phyloP scores from a whole-genome alignment of 1,140 invertebrate species.

The Branchinecta lynchi region DNA sequence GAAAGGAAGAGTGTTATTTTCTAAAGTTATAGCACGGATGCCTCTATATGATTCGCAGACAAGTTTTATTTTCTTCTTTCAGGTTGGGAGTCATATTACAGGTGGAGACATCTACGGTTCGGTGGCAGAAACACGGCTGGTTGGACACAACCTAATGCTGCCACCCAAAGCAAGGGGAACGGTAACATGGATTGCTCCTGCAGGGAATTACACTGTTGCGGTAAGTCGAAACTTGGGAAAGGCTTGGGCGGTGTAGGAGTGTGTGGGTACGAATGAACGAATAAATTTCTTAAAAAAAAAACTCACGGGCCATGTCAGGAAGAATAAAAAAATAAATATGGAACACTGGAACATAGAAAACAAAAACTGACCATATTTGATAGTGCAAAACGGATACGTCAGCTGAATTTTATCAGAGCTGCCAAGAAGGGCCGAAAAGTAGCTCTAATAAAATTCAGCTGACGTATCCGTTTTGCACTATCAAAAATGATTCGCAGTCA shows the following conservation, averaged over 20 bases:
- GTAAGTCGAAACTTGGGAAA: conserved; percentile 39
- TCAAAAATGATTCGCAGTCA: too few relatives aligned
- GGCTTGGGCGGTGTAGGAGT: neutral
- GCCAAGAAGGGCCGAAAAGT: too few relatives aligned
- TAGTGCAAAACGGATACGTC: too few relatives aligned
- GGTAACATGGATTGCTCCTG: conserved; percentile 83
- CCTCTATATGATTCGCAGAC: neutral
- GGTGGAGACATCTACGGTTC: conserved; percentile 93
- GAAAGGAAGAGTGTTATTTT: too few relatives aligned
- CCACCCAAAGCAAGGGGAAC: conserved; percentile 89
- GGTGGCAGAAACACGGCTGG: conserved; percentile 91
- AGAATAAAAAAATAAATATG: neutral
- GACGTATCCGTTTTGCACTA: too few relatives aligned
- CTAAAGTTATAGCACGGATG: too few relatives aligned
- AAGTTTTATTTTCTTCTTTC: conserved; percentile 22
- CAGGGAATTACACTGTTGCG: conserved; percentile 84
- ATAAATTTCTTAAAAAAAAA: neutral
- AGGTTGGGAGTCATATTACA: conserved; percentile 87
- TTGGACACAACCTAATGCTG: conserved; percentile 91
- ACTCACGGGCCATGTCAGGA: too few relatives aligned
- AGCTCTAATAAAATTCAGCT: too few relatives aligned
- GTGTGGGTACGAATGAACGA: conserved; percentile 7
- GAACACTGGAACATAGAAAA: too few relatives aligned
- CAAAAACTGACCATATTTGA: too few relatives aligned
- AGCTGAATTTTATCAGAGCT: too few relatives aligned